These are phyloP conservation scores for Neomorphus geoffroyi DNA, from an alignment of 2,797 vertebrate genomes.

Conservation along the genomic window DNA sequence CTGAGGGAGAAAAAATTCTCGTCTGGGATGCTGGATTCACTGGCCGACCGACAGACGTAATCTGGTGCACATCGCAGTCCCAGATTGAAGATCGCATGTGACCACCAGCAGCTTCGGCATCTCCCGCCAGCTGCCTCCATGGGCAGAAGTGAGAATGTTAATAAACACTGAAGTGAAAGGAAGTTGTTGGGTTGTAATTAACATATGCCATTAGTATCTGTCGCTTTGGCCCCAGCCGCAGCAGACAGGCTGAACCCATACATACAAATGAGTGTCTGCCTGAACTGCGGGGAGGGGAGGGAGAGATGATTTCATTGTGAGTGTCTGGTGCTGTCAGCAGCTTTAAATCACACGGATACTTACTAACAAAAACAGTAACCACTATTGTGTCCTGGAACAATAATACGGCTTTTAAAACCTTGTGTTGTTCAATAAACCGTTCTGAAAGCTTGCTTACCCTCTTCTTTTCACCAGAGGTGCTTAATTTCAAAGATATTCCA, in stretches of 20 bases:
- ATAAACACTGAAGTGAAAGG: conserved; percentile 77
- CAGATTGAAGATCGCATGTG: not conserved
- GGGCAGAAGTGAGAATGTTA: conserved; percentile 72
- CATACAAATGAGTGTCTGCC: conserved; percentile 87
- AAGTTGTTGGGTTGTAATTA: conserved; percentile 76
- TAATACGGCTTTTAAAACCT: conserved; percentile 72
- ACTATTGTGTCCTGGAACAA: conserved; percentile 82
- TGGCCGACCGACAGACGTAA: not conserved
- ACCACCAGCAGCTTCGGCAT: not conserved
- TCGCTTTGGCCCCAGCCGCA: conserved; percentile 75
- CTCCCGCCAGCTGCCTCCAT: conserved; percentile 61
- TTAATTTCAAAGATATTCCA: not conserved
- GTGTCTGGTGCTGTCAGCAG: conserved; percentile 88
- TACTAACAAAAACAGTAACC: conserved; percentile 80
- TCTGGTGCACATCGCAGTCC: not conserved
- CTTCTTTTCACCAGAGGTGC: not conserved
- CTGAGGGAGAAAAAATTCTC: not conserved
- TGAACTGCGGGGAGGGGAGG: conserved; percentile 74
- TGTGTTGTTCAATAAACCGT: conserved; percentile 75
- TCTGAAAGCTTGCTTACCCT: conserved; percentile 14
- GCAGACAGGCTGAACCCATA: conserved; percentile 83
- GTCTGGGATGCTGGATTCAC: not conserved
- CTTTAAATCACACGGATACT: conserved; percentile 89
- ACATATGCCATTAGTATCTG: conserved; percentile 79
- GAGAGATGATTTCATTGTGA: conserved; percentile 84